Conservation (phyloP, 2,888 invertebrate species). For the Stenodera caucasica region DNA sequence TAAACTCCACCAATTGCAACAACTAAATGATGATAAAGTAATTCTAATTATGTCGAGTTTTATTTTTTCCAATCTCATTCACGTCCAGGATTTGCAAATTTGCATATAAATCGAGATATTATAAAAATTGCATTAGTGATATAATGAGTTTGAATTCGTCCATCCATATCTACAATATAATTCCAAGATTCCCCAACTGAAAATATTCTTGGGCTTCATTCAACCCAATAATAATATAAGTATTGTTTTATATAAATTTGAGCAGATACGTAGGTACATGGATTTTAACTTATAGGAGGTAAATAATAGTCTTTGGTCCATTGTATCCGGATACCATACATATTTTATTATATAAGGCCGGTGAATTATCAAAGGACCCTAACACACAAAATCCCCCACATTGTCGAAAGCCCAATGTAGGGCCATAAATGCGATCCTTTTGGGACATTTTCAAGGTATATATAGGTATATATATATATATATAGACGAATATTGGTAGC, state of each 20-base stretch:
- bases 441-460: slow-evolving; percentile 33
- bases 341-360: slow-evolving; percentile 41
- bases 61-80: slow-evolving; percentile 16
- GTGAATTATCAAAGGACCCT: slow-evolving; percentile 42
- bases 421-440: slow-evolving; percentile 37
- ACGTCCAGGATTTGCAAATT: slow-evolving; percentile 29
- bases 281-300: background rate
- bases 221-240: too few species aligned
- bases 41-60: slow-evolving; percentile 23
- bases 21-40: background rate
- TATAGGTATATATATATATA: too few species aligned
- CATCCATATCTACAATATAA: too few species aligned
- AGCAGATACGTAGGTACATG: background rate
- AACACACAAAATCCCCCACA: slow-evolving; percentile 37
- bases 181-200: too few species aligned
- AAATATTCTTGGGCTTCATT: too few species aligned
- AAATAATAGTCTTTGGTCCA: slow-evolving; percentile 39
- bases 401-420: slow-evolving; percentile 18
- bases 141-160: slow-evolving; percentile 17
- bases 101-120: slow-evolving; percentile 50
- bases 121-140: slow-evolving; percentile 45
- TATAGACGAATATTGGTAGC: slow-evolving; percentile 18
- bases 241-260: too few species aligned
- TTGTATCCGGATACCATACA: slow-evolving; percentile 40
- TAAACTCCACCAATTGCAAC: background rate